phyloP scores from a whole-genome alignment of 2,888 invertebrate genomes.

The Ormyrus pomaceus region DNA sequence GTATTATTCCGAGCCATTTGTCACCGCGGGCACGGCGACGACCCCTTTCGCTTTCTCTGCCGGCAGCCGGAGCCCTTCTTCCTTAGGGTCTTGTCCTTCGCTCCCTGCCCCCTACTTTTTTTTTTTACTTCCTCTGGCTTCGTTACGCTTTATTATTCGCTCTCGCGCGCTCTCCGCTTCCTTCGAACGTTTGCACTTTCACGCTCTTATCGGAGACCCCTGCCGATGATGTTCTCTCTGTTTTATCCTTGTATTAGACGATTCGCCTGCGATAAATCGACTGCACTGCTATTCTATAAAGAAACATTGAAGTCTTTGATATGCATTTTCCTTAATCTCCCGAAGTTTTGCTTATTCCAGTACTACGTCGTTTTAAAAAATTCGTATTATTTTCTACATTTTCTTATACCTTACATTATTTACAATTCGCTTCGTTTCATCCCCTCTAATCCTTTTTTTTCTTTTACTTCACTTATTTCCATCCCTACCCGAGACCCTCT shows the following conservation, averaged over 20 bases:
- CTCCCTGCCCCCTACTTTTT: slow-evolving; percentile 32
- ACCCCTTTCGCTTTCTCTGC: slow-evolving; percentile 70
- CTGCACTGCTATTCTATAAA: too few relatives aligned
- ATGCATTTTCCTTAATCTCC: too few relatives aligned
- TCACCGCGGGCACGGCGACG: slow-evolving; percentile 70
- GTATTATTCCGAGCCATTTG: slow-evolving; percentile 76
- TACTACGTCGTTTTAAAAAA: too few relatives aligned
- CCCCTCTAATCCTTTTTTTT: slow-evolving; percentile 17
- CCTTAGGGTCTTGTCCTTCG: slow-evolving; percentile 45
- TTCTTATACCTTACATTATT: too few relatives aligned
- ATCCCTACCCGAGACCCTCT: not conserved
- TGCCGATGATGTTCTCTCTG: slow-evolving; percentile 23
- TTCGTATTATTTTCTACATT: too few relatives aligned
- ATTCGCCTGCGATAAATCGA: too few relatives aligned
- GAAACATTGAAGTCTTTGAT: too few relatives aligned
- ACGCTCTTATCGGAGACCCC: too few relatives aligned
- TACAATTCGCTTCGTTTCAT: too few relatives aligned
- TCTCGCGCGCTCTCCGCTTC: too few relatives aligned
- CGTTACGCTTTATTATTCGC: slow-evolving; percentile 17
- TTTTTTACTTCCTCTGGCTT: slow-evolving; percentile 38
- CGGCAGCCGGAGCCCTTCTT: slow-evolving; percentile 49
- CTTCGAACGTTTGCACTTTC: too few relatives aligned
- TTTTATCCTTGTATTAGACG: slow-evolving; percentile 19
- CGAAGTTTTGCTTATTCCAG: too few relatives aligned
- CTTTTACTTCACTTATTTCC: not conserved